Base-by-base conservation (phyloP, 1,140 invertebrate genomes). In the Drosophila kanapiae region DNA sequence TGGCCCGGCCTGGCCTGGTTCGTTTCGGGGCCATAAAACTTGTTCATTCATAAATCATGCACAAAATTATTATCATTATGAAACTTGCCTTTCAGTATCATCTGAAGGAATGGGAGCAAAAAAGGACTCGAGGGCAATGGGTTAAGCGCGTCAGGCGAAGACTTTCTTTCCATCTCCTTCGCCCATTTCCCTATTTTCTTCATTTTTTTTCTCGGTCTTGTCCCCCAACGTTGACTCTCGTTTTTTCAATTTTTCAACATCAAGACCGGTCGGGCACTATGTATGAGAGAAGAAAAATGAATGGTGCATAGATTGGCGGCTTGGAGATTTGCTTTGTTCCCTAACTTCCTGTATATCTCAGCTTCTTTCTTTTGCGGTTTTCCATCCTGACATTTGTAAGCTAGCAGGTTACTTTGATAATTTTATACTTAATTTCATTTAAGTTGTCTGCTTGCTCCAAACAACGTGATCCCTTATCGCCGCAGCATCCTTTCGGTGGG, bases 21-120 rank as follows among this genome's bases (percentile, higher is more conserved):
- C 80, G 59, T 53, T 75, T 67, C 48, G 65, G 48, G 84, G 68
- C 85, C 79, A 91, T 90, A 82, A 91, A 90, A 90, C 86, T 90
- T 90, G 82, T 75, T 71, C 85, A 80, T 85, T 90, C 85, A 90
- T 90, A 90, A 90, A 90, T 90, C 85, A 90, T 90, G 78, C 78
- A 91, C 78, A 90, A 90, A 90, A 90, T 90, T 90, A 90, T 90
- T 91, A 90, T 90, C 85, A 90, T 90, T 91, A 90, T 91, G 82
- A 85, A 90, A 90, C 86, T 90, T 85, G 86, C 82, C 85, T 79
- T 90, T 82, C 75, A 68, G 65, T 79, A 85, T 82, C 81, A 90
- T 85, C 81, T 62, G 58, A 60, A 29, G 42, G 37, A 60, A 56
- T 23, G 75, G 29, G 43, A 45, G 49, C 42, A 61, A 38, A 69